A percentile compares a stretch with the other conserved stretches of the same genome.
These are phyloP conservation scores for Ligdia adustata DNA, from an alignment of 2,888 invertebrate species.

Conservation along the genomic window DNA sequence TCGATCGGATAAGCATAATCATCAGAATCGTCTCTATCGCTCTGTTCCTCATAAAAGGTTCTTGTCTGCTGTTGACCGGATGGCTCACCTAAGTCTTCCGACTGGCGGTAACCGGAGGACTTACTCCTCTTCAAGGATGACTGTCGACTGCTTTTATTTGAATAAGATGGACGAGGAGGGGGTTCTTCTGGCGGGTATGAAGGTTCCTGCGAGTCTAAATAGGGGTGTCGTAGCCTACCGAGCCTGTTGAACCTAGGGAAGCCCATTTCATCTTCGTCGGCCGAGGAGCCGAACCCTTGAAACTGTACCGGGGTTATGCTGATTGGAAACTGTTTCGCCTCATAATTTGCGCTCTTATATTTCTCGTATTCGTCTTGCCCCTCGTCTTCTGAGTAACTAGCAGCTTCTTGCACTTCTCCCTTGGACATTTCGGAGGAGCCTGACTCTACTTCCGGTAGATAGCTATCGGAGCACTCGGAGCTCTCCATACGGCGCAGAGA, in stretches of 20 bases:
- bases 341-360: constrained; percentile 68
- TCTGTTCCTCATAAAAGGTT: constrained; percentile 70
- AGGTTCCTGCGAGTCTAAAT: constrained; percentile 77
- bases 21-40: constrained; percentile 77
- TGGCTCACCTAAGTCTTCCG: constrained; percentile 68
- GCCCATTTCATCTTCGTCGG: constrained; percentile 87
- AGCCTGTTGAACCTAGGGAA: constrained; percentile 86
- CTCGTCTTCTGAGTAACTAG: constrained; percentile 83
- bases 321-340: constrained; percentile 71
- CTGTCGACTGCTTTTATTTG: constrained; percentile 76
- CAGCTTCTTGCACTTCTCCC: constrained; percentile 69
- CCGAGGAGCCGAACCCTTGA: constrained; percentile 85
- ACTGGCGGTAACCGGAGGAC: constrained; percentile 63
- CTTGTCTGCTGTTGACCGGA: constrained; percentile 63
- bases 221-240: constrained; percentile 81
- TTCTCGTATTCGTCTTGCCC: constrained; percentile 77
- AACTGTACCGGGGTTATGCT: constrained; percentile 80
- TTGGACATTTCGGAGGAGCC: constrained; percentile 85
- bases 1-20: constrained; percentile 80
- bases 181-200: constrained; percentile 77
- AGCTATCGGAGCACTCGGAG: constrained; percentile 88
- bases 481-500: constrained; percentile 83
- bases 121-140: constrained; percentile 77
- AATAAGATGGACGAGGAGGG: constrained; percentile 73
- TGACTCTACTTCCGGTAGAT: constrained; percentile 86